Base-by-base conservation (phyloP, 2,113 vertebrate genomes). In the Oryzias javanicus region DNA sequence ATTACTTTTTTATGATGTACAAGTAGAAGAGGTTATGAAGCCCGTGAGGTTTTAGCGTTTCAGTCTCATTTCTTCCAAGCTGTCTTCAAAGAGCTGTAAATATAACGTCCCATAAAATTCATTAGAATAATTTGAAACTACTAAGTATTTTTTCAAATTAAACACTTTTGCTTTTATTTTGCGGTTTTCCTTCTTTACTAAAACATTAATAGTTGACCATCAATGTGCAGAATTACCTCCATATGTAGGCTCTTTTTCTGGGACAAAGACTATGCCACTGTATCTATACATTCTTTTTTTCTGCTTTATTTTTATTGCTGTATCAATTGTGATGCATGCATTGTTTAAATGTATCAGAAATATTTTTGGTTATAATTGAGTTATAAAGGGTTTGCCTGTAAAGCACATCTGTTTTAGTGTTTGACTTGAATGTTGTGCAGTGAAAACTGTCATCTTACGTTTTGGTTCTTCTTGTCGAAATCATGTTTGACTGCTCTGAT, bases 361-460 rank as follows among this genome's bases (percentile, higher is more conserved):
- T 35, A 8, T 35, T 12, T 35, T 12, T 10, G 10, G 35, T 12
- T 12, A 12, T 35, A 12, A 35, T 7, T 56, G 1, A 16, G 13
- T 7, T 25, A 44, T 35, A 22, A 25, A 55, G 19, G 24, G 55
- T 51, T 55, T 24, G 58, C 45, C 42, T 15, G 14, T 10, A 49
- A 14, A 14, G 14, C 42, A 56, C n/a, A 12, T 67, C 41, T 50
- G 18, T 60, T 66, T 60, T 60, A 22, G 6, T 15, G 35, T 68
- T 41, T 57, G 68, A 47, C 49, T 61, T 44, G 18, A 24, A 42
- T 42, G 8, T 14, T 22, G 29, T 42, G 44, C 50, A 56, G 40
- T 60, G 19, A 73, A 59, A 60, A 25, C 4, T 60, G 72, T 57
- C 56, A 35, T 50, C 47, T 54, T 65, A 5, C 44, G 15, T 76